Evolutionary conservation across 2,888 invertebrate genomes (phyloP), one percentile per base, ranked within the genome.

Genomic region (Colostygia pectinataria): DNA sequence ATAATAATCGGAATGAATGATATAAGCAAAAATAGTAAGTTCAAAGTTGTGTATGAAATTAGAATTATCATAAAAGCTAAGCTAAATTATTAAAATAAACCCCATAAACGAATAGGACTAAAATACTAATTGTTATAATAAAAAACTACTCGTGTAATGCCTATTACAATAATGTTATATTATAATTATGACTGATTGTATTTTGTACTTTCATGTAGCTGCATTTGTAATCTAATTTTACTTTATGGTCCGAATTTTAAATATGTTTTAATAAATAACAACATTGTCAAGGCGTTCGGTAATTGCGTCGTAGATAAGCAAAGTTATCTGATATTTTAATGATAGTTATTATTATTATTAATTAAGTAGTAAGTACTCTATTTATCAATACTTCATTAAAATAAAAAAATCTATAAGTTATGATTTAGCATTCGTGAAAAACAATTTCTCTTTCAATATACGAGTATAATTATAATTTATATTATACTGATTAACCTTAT

Each of bases 241-340:
- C 77, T 83, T 79, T 79, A 81, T 85, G 85, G 84, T 85, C 85
- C 85, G 66, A 80, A 74, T 80, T 75, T 73, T 32, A 28, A 42
- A 32, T 41, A 9, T 18, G n/a, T 41, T 41, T 28, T n/a, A 9
- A 6, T 23, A 31, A 18, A n/a, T n/a, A n/a, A 31, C 9, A 34
- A 13, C 14, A 24, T 25, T 12, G 9, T 18, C 23, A 37, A 31
- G 25, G 9, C 2, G 10, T 23, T 10, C 7, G n/a, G 9, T 40
- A 20, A 20, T 29, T 24, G n/a, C 27, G 9, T 4, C 8, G 31
- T n/a, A 34, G 10, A 18, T 20, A 18, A 12, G 5, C 27, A 5
- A n/a, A 9, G 13, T 15, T 39, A 39, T 36, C 12, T n/a, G 8
- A 9, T 9, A 12, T 23, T 20, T 15, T 20, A 29, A 24, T 25